Percentiles rank a stretch among this genome's conserved stretches.
These are phyloP conservation scores for Zophobas morio DNA, from an alignment of 1,140 invertebrate genomes.

Conservation along the genomic window DNA sequence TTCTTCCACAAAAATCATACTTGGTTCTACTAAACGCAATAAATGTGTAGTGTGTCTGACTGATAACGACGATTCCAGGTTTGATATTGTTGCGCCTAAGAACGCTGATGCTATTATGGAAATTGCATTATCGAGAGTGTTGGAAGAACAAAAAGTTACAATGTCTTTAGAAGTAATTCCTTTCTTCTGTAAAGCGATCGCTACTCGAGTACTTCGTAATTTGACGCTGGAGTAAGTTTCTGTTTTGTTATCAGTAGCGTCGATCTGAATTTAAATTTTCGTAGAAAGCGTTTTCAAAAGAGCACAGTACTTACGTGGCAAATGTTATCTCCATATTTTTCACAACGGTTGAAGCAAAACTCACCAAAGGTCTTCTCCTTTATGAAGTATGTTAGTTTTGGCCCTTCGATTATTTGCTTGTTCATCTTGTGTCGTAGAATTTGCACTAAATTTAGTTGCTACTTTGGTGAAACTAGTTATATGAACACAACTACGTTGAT, in stretches of 20 bases:
- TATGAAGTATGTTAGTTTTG: background rate
- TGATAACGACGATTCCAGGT: slow-evolving; percentile 57
- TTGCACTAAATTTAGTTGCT: too few relatives aligned
- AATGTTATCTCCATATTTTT: slow-evolving; percentile 49
- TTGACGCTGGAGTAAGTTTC: slow-evolving; percentile 35
- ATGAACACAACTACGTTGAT: too few relatives aligned
- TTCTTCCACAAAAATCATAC: slow-evolving; percentile 58
- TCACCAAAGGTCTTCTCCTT: slow-evolving; percentile 2
- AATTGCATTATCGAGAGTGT: slow-evolving; percentile 39
- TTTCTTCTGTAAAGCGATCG: slow-evolving; percentile 21
- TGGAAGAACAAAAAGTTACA: slow-evolving; percentile 21
- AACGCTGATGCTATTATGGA: slow-evolving; percentile 16
- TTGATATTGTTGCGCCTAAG: slow-evolving; percentile 41
- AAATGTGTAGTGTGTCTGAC: slow-evolving; percentile 51
- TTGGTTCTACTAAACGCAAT: slow-evolving; percentile 54
- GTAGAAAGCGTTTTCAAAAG: background rate
- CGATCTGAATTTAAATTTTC: background rate
- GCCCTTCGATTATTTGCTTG: background rate
- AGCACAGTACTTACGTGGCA: slow-evolving; percentile 47
- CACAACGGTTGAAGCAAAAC: background rate
- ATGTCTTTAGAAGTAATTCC: slow-evolving; percentile 45
- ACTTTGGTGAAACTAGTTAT: too few relatives aligned
- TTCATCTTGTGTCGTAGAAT: background rate
- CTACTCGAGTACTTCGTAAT: slow-evolving; percentile 27
- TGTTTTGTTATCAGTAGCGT: background rate